These are phyloP conservation scores for Netelia virgata DNA, from an alignment of 2,888 invertebrate species.

Conservation along the genomic window DNA sequence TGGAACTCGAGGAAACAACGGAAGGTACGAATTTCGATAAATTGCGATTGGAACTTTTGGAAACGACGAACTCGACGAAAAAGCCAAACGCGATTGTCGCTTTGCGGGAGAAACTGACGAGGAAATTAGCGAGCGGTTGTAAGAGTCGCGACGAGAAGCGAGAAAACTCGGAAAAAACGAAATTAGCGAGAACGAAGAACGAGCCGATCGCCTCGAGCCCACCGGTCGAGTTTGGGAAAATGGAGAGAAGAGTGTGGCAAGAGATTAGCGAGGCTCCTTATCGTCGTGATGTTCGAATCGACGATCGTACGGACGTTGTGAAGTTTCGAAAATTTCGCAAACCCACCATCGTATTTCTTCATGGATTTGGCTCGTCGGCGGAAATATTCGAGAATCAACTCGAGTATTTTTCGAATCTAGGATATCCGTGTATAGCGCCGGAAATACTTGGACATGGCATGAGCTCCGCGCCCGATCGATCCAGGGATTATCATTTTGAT, in stretches of 20 bases:
- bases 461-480: conserved; percentile 87
- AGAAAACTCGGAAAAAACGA: conserved; percentile 15
- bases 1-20: not conserved
- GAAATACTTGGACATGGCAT: conserved; percentile 90
- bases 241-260: conserved; percentile 70
- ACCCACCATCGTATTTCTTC: conserved; percentile 88
- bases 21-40: conserved; percentile 72
- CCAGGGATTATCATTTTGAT: conserved; percentile 87
- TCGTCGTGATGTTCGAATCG: not conserved
- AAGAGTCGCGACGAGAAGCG: conserved; percentile 41
- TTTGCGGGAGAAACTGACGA: conserved; percentile 74
- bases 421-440: conserved; percentile 88
- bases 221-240: conserved; percentile 74
- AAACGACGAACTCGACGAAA: conserved; percentile 57
- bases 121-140: conserved; percentile 47
- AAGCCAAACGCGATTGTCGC: conserved; percentile 75
- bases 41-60: conserved; percentile 75
- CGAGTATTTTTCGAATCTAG: conserved; percentile 86
- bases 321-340: conserved; percentile 81
- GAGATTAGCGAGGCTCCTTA: conserved; percentile 59
- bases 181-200: conserved; percentile 45
- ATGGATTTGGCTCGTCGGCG: conserved; percentile 89
- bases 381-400: conserved; percentile 88
- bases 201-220: conserved; percentile 47
- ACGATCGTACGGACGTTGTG: conserved; percentile 71